phyloP scores from a whole-genome alignment of 2,888 invertebrate genomes.

The Plusia festucae region DNA sequence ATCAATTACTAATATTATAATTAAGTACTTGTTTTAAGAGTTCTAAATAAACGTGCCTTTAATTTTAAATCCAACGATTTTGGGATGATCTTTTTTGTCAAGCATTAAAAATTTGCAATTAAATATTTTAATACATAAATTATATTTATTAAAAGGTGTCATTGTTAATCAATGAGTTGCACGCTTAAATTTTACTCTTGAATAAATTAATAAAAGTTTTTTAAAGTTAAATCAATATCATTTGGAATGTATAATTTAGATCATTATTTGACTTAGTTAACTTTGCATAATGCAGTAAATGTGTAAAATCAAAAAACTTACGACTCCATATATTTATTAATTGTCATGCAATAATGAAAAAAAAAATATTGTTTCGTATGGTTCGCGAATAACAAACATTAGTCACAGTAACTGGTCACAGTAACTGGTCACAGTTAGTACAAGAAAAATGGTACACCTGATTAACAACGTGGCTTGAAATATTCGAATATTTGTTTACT shows the following conservation, averaged over 20 bases:
- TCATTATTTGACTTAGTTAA: slow-evolving; percentile 28
- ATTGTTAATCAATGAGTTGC: neutral
- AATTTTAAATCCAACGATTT: neutral
- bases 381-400: neutral
- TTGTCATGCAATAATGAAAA: neutral
- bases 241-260: slow-evolving; percentile 56
- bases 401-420: neutral
- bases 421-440: neutral
- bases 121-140: neutral
- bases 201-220: slow-evolving; percentile 30
- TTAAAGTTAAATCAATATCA: slow-evolving; percentile 41
- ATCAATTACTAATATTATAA: slow-evolving; percentile 43
- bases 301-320: neutral
- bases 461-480: neutral
- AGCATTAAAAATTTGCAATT: neutral
- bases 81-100: neutral
- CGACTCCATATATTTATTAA: neutral
- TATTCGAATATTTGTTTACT: neutral
- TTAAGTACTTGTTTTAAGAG: slow-evolving; percentile 61
- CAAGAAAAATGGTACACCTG: neutral
- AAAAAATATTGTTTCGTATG: neutral
- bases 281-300: neutral
- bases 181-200: slow-evolving; percentile 23
- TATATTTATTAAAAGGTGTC: neutral
- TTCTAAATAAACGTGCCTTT: slow-evolving; percentile 21